phyloP scores from a whole-genome alignment of 1,140 invertebrate species.

The Saccostrea cuccullata region DNA sequence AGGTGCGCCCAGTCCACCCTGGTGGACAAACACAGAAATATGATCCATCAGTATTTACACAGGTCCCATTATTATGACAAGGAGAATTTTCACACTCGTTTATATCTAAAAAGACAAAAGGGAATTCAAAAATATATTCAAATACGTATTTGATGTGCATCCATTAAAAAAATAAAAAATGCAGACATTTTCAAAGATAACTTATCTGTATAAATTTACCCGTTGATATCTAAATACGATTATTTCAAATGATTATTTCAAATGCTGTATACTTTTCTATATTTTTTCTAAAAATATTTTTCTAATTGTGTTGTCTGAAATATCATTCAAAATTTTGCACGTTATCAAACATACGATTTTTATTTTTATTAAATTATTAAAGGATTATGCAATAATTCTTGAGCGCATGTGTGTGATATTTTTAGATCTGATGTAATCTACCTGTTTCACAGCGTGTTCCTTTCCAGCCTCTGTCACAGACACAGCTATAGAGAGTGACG shows the following conservation, averaged over 20 bases:
- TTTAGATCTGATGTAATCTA: neutral
- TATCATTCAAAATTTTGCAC: too few species aligned
- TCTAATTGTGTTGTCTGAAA: too few species aligned
- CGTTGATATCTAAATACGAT: constrained; percentile 77
- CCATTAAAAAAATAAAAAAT: too few species aligned
- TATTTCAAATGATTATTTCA: too few species aligned
- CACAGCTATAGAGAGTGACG: constrained; percentile 33
- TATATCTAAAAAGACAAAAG: constrained; percentile 52
- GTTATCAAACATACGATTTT: too few species aligned
- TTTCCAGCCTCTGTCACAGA: constrained; percentile 43
- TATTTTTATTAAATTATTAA: too few species aligned
- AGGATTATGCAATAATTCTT: too few species aligned
- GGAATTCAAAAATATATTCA: neutral
- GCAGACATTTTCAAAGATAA: neutral
- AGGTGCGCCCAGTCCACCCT: constrained; percentile 9
- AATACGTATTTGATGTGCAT: too few species aligned
- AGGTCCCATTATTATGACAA: constrained; percentile 88
- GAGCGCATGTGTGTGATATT: neutral
- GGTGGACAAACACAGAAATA: constrained; percentile 12
- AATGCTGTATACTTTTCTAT: too few species aligned
- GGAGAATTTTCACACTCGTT: constrained; percentile 65
- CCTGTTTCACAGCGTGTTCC: constrained; percentile 41
- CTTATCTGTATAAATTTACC: constrained; percentile 39
- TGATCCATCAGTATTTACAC: constrained; percentile 83
- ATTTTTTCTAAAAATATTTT: too few species aligned